Conservation (phyloP, 2,797 vertebrate genomes). For the Tauraco hartlaubi region DNA sequence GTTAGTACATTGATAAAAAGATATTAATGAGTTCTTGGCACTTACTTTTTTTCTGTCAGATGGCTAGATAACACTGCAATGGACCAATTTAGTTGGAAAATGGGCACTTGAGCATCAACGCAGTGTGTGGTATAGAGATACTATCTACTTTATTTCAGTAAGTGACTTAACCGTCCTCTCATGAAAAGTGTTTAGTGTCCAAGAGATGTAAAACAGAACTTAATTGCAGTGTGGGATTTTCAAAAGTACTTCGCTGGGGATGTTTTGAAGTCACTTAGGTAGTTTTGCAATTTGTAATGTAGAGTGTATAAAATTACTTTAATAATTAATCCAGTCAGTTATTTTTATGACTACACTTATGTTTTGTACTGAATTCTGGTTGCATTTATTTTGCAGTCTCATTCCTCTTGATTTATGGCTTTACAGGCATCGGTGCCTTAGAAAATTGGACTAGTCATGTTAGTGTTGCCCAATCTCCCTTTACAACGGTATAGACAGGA, state of each 20-base stretch:
- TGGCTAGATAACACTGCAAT: conserved; percentile 1
- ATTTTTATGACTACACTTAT: neutral
- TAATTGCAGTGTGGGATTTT: neutral
- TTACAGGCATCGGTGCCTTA: neutral
- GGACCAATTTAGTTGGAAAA: conserved; percentile 25
- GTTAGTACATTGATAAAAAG: conserved; percentile 19
- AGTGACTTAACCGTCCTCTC: neutral
- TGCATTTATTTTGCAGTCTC: neutral
- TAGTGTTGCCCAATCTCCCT: neutral
- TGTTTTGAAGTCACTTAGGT: neutral
- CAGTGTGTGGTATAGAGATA: neutral
- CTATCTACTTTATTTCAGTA: neutral
- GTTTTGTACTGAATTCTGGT: neutral
- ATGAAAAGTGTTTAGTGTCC: neutral
- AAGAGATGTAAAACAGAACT: neutral
- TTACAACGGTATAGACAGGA: neutral
- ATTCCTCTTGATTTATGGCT: neutral
- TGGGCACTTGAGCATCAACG: neutral
- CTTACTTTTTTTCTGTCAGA: conserved; percentile 28
- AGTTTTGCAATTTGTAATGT: neutral
- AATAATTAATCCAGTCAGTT: neutral
- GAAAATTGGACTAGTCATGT: neutral
- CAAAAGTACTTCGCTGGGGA: neutral
- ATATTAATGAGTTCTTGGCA: conserved; percentile 48
- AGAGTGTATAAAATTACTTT: neutral